phyloP scores from a whole-genome alignment of 1,140 invertebrate genomes.

The Theocolax elegans region DNA sequence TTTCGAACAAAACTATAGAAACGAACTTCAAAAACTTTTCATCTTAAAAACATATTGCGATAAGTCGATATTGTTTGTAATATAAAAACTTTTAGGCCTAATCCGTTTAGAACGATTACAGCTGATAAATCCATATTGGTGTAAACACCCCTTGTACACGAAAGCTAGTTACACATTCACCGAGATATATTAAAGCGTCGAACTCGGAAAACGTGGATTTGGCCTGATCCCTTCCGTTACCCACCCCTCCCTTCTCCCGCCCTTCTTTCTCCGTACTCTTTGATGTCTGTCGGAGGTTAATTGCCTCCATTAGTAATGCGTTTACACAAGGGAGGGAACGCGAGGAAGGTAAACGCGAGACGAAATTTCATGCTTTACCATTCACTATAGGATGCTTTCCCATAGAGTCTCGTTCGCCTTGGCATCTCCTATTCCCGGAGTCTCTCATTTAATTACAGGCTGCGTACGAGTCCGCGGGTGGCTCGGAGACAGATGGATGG shows the following conservation, averaged over 20 bases:
- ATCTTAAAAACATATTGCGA: too few relatives aligned
- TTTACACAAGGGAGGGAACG: slow-evolving; percentile 25
- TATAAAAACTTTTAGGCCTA: too few relatives aligned
- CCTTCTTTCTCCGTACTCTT: slow-evolving; percentile 9
- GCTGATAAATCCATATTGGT: too few relatives aligned
- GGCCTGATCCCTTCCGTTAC: too few relatives aligned
- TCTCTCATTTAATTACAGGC: slow-evolving; percentile 15
- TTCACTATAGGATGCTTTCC: neutral
- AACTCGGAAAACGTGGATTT: neutral
- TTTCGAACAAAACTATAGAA: too few relatives aligned
- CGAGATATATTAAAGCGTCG: slow-evolving; percentile 16
- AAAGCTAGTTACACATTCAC: neutral
- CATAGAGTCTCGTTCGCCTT: too few relatives aligned
- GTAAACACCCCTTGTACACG: neutral
- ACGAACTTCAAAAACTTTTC: too few relatives aligned
- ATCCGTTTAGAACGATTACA: too few relatives aligned
- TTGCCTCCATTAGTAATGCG: slow-evolving; percentile 42
- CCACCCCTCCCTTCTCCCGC: too few relatives aligned
- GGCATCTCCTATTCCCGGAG: neutral
- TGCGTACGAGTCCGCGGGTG: too few relatives aligned
- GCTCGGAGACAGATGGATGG: too few relatives aligned
- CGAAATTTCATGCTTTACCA: slow-evolving; percentile 30
- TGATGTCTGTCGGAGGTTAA: slow-evolving; percentile 40
- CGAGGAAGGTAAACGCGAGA: slow-evolving; percentile 27
- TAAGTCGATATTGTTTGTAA: too few relatives aligned